Evolutionary conservation across 2,888 invertebrate species (phyloP).

Genomic region (Hydraecia micacea): DNA sequence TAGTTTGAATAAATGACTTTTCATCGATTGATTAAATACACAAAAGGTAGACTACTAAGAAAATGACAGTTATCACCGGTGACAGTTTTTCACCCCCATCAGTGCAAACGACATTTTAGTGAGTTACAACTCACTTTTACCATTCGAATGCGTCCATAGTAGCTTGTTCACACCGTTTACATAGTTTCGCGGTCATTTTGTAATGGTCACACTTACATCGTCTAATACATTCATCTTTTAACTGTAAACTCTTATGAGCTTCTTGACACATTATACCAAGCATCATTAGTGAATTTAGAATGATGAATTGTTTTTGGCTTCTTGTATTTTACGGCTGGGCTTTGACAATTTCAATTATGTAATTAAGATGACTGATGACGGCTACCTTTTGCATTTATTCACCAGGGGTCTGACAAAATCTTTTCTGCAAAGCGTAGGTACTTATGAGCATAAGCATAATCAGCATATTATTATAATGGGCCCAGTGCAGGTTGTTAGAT

Average conservation of each 20-base stretch:
- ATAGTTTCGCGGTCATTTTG: conserved; percentile 53
- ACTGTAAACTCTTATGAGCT: conserved; percentile 49
- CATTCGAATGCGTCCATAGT: conserved; percentile 15
- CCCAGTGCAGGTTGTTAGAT: background rate
- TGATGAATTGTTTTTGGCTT: conserved; percentile 15
- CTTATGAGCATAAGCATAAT: background rate
- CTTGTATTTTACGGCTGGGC: background rate
- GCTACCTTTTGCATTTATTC: background rate
- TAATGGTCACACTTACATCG: conserved; percentile 31
- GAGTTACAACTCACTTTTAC: conserved; percentile 22
- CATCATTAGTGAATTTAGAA: conserved; percentile 32
- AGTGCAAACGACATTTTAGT: conserved; percentile 14
- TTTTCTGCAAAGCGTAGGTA: background rate
- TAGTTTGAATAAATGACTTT: too few relatives aligned
- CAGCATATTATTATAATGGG: too few relatives aligned
- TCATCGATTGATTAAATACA: too few relatives aligned
- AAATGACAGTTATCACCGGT: too few relatives aligned
- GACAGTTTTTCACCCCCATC: too few relatives aligned
- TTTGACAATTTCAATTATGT: background rate
- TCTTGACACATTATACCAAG: conserved; percentile 37
- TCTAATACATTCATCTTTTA: conserved; percentile 45
- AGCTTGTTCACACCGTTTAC: conserved; percentile 51
- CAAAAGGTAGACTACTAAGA: too few relatives aligned
- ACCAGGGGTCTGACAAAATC: background rate
- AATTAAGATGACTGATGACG: background rate